Evolutionary conservation across 2,113 vertebrate species (phyloP).

Genomic region (Plecotus auritus): DNA sequence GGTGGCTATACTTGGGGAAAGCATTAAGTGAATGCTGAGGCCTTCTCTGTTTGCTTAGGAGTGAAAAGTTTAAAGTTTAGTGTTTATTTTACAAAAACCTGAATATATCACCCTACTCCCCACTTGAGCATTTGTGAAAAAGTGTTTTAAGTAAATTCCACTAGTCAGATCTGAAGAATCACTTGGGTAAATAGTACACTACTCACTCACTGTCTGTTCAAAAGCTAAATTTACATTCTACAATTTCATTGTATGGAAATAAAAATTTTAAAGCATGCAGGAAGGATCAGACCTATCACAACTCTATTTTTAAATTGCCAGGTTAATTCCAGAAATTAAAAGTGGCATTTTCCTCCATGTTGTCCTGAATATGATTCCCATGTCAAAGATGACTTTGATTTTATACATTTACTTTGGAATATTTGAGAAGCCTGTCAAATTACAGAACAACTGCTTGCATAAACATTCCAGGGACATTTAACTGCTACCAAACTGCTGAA

Average conservation of each 20-base stretch:
- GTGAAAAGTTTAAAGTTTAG: not conserved
- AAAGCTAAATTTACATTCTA: conserved; percentile 15
- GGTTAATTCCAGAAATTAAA: conserved; percentile 47
- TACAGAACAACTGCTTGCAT: conserved; percentile 30
- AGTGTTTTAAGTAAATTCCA: not conserved
- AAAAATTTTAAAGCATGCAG: not conserved
- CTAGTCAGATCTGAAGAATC: conserved; percentile 3
- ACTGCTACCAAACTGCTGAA: conserved; percentile 25
- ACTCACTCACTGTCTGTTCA: not conserved
- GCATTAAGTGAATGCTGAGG: not conserved
- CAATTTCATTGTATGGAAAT: conserved; percentile 11
- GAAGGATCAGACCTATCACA: not conserved
- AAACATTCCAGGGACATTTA: conserved; percentile 47
- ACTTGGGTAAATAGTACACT: not conserved
- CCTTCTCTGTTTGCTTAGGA: not conserved
- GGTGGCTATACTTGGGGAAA: not conserved
- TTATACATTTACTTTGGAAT: conserved; percentile 49
- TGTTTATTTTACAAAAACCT: conserved; percentile 8
- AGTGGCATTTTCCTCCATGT: not conserved
- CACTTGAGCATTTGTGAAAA: not conserved
- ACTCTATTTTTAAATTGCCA: conserved; percentile 46
- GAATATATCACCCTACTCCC: not conserved
- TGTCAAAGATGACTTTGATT: conserved; percentile 35
- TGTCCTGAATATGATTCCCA: conserved; percentile 40
- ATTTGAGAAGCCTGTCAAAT: conserved; percentile 36